Evolutionary conservation across 2,888 invertebrate species (phyloP), one percentile per base, ranked within the genome.

Genomic region (Acrobeloides nanus): DNA sequence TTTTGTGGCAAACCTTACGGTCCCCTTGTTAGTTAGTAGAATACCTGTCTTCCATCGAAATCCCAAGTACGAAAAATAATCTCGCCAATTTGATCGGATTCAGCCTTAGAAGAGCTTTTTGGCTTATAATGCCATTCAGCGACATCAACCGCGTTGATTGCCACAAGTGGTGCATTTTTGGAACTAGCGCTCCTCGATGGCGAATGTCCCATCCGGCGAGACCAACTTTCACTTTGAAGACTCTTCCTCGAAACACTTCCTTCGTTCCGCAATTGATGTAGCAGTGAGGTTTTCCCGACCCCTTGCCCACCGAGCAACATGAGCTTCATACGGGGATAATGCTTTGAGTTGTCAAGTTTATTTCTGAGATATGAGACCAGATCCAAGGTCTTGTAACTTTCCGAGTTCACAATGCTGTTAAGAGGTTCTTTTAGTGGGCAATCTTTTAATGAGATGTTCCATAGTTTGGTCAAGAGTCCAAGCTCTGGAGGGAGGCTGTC

Each of bases 341-440:
- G 86, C 63, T 85, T 83, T 0, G 95, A 92, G 76, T 80, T 77
- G 63, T 80, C 79, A 18, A 79, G 67, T 38, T 80, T 74, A n/a
- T 79, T 79, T 76, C 89, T 88, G 17, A 97, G 80, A 74, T 93
- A 95, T 0, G 86, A 87, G 38, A 95, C 84, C 21, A 82, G 76
- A 74, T 95, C 93, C 82, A 88, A 87, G 1, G 93, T 92, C 78
- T 89, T 89, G 75, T 87, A 89, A 61, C 87, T 84, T 66, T 90
- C 90, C 49, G 86, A 72, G 40, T 86, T 85, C 51, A 93, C 84
- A 87, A 92, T 89, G 0, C 86, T 84, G 53, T 83, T 84, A 0
- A 92, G 77, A 0, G 92, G 90, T 72, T 90, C 92, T 65, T 62
- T 62, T 23, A 68, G 78, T 23, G 83, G 81, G 72, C 95, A 95